phyloP scores from a whole-genome alignment of 2,113 vertebrate species.

The Rhynchomys soricoides region DNA sequence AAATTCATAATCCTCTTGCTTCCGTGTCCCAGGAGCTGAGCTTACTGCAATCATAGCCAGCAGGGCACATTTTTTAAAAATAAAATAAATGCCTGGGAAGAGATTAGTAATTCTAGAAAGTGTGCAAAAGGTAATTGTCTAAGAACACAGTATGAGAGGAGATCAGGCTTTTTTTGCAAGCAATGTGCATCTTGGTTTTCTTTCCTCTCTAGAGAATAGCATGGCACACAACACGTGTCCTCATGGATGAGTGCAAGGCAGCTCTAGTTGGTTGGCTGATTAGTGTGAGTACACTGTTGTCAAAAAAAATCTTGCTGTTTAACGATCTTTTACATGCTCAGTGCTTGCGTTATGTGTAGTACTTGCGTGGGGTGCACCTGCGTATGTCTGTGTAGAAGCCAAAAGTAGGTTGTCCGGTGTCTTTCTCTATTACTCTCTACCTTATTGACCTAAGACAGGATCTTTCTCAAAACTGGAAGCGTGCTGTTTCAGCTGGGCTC shows the following conservation, averaged over 20 bases:
- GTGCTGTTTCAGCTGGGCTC: background rate
- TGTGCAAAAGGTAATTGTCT: background rate
- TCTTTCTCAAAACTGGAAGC: background rate
- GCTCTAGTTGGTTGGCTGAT: background rate
- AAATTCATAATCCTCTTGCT: background rate
- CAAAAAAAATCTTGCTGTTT: background rate
- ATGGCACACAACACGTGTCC: too few species aligned
- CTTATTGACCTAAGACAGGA: background rate
- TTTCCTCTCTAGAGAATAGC: background rate
- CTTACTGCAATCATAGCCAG: background rate
- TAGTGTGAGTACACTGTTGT: background rate
- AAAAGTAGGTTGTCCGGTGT: background rate
- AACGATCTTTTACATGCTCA: background rate
- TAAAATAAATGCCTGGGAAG: background rate
- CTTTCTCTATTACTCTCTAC: background rate
- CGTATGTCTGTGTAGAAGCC: background rate
- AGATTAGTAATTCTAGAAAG: slow-evolving; percentile 32
- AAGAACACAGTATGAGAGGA: background rate
- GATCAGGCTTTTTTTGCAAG: background rate
- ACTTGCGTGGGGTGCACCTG: background rate
- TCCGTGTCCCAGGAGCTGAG: background rate
- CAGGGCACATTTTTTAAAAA: background rate
- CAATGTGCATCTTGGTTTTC: background rate
- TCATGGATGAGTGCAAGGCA: background rate
- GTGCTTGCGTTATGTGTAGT: background rate